phyloP scores from a whole-genome alignment of 2,113 vertebrate genomes.

The Mungos mungo region DNA sequence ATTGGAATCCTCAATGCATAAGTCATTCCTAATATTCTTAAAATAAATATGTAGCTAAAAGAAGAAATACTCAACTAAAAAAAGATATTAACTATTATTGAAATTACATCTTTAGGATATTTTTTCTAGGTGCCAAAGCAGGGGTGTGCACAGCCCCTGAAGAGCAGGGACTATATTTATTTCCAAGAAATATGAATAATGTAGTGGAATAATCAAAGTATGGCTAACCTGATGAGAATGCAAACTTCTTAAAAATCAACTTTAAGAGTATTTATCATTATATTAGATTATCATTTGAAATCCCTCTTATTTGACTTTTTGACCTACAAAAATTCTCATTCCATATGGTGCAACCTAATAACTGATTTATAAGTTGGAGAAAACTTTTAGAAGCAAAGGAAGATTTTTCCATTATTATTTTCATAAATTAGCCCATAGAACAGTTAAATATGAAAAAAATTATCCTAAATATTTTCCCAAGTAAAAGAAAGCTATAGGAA shows the following conservation, averaged over 20 bases:
- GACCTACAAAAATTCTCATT: background rate
- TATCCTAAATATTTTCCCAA: background rate
- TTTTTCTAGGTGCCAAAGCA: background rate
- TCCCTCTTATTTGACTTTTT: background rate
- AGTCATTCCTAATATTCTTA: background rate
- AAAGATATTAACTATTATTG: background rate
- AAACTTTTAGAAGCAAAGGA: background rate
- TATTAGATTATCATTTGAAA: background rate
- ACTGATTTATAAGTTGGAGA: background rate
- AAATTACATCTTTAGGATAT: background rate
- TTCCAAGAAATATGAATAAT: background rate
- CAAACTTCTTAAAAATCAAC: background rate
- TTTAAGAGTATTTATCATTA: background rate
- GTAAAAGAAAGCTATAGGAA: background rate
- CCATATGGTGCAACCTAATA: background rate
- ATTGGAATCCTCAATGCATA: background rate
- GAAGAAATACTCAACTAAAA: background rate
- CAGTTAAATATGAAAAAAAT: background rate
- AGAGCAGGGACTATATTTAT: background rate
- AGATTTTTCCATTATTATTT: background rate
- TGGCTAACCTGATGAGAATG: background rate
- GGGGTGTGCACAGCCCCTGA: background rate
- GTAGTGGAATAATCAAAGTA: background rate
- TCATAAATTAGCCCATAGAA: background rate
- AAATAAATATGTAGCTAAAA: background rate